Evolutionary conservation across 2,113 vertebrate genomes (phyloP).

Genomic region (Callipepla squamata): DNA sequence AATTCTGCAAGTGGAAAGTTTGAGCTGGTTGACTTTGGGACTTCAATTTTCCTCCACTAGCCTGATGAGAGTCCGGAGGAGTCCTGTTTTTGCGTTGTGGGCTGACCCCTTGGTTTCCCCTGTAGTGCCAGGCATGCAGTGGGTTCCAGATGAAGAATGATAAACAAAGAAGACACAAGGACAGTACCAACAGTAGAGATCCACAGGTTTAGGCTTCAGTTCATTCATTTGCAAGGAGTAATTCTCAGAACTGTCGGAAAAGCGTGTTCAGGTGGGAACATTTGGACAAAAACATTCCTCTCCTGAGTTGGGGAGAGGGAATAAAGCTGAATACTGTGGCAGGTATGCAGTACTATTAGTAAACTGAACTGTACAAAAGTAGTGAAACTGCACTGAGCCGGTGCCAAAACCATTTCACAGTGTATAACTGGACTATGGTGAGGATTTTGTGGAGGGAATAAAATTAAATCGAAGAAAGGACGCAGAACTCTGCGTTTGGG

Average conservation of each 20-base stretch:
- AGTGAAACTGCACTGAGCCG: not conserved
- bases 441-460: not conserved
- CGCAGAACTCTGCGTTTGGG: not conserved
- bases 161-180: not conserved
- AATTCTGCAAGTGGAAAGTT: not conserved
- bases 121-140: not conserved
- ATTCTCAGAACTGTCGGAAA: not conserved
- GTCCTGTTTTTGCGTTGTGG: not conserved
- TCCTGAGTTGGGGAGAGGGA: not conserved
- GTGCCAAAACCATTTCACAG: not conserved
- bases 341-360: not conserved
- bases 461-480: not conserved
- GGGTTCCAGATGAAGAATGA: not conserved
- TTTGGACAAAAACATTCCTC: not conserved
- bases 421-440: not conserved
- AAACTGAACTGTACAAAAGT: not conserved
- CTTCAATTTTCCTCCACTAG: not conserved
- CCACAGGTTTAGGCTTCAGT: not conserved
- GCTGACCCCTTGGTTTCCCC: not conserved
- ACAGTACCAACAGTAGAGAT: not conserved
- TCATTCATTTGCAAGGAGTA: not conserved
- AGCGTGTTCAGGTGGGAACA: not conserved
- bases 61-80: fast-evolving
- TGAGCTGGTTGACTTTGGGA: not conserved
- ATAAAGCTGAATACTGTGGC: not conserved